phyloP scores from a whole-genome alignment of 2,888 invertebrate genomes.

The Biston stratarius region DNA sequence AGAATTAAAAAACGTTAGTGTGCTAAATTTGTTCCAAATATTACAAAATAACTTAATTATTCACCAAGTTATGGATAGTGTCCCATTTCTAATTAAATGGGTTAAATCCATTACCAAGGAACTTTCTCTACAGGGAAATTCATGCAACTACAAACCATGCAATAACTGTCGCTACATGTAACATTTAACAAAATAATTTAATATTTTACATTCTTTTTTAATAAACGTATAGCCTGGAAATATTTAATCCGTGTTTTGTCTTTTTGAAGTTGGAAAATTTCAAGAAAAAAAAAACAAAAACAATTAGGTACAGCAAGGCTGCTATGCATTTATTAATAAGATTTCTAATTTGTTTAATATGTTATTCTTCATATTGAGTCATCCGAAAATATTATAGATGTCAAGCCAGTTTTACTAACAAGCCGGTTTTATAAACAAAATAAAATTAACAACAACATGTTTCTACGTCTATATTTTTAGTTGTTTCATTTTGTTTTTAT shows the following conservation, averaged over 20 bases:
- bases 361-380: conserved; percentile 43
- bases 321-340: conserved; percentile 4
- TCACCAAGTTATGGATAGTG: conserved; percentile 36
- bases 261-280: neutral
- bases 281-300: neutral
- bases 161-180: conserved; percentile 58
- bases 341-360: conserved; percentile 44
- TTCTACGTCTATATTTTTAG: too few relatives aligned
- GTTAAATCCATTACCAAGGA: conserved; percentile 49
- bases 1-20: conserved; percentile 26
- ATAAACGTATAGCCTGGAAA: neutral
- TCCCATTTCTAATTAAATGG: conserved; percentile 44
- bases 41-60: conserved; percentile 29
- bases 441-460: too few relatives aligned
- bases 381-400: conserved; percentile 16
- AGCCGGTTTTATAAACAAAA: neutral
- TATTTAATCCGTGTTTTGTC: neutral
- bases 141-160: conserved; percentile 75
- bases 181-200: conserved; percentile 68
- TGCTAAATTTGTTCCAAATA: conserved; percentile 7
- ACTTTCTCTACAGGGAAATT: conserved; percentile 52
- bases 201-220: conserved; percentile 40
- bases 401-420: neutral
- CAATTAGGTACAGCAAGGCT: neutral
- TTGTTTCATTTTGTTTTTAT: too few relatives aligned